These are phyloP conservation scores for Orchesella cincta DNA, from an alignment of 1,140 invertebrate genomes.

Conservation along the genomic window DNA sequence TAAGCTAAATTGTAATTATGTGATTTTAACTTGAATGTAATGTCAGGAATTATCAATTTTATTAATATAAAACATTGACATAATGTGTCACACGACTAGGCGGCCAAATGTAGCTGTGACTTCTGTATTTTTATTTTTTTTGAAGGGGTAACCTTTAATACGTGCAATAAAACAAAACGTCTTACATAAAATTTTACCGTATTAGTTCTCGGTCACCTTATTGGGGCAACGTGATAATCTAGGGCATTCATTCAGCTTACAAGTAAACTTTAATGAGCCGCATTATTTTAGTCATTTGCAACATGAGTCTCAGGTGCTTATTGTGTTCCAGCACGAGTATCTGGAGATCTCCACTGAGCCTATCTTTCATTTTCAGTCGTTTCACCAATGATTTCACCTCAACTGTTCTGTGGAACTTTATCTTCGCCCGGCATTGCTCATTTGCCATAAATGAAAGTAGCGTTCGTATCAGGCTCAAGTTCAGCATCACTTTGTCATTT, in stretches of 20 bases:
- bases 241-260: too few relatives aligned
- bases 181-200: too few relatives aligned
- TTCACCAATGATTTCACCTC: constrained; percentile 24
- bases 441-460: not conserved
- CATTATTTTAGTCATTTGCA: not conserved
- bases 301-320: not conserved
- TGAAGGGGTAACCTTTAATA: too few relatives aligned
- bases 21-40: too few relatives aligned
- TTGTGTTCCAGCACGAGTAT: not conserved
- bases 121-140: too few relatives aligned
- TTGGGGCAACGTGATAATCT: too few relatives aligned
- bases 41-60: not conserved
- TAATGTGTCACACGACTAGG: too few relatives aligned
- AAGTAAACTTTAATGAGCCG: not conserved
- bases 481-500: not conserved
- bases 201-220: too few relatives aligned
- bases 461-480: not conserved
- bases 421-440: constrained; percentile 1
- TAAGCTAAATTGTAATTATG: not conserved
- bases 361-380: constrained; percentile 12
- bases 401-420: not conserved
- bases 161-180: too few relatives aligned
- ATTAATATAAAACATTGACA: too few relatives aligned
- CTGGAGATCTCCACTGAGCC: not conserved
- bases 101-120: too few relatives aligned